Evolutionary conservation across 2,797 vertebrate genomes (phyloP).

Genomic region (Prunella strophiata): DNA sequence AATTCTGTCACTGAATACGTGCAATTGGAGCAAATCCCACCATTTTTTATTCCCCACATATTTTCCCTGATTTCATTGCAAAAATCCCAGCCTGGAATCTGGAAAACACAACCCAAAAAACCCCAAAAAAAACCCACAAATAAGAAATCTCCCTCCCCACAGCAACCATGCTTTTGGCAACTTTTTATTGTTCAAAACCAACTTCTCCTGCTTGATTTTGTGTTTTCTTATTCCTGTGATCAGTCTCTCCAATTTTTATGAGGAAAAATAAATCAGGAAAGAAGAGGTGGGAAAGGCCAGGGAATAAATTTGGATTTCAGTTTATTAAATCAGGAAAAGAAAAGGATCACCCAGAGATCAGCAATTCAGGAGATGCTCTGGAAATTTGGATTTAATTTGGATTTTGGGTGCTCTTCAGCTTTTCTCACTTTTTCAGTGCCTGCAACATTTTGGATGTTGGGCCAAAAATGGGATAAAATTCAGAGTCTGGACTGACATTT

Average conservation of each 20-base stretch:
- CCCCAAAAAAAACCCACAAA: not conserved
- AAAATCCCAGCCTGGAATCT: not conserved
- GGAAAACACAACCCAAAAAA: not conserved
- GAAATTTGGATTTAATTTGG: not conserved
- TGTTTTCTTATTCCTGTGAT: not conserved
- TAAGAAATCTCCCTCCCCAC: rapidly evolving
- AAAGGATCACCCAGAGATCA: too few species aligned
- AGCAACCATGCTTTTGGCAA: not conserved
- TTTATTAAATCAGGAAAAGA: not conserved
- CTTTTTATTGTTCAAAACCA: not conserved
- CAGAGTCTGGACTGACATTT: too few species aligned
- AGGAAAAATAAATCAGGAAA: too few species aligned
- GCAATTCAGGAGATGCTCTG: too few species aligned
- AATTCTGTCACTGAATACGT: not conserved
- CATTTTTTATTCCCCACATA: not conserved
- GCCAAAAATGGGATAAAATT: too few species aligned
- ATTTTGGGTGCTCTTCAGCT: not conserved
- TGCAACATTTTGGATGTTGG: too few species aligned
- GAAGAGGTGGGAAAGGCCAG: not conserved
- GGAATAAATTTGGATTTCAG: not conserved
- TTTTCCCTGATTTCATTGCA: not conserved
- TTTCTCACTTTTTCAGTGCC: too few species aligned
- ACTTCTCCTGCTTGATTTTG: not conserved
- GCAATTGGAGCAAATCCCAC: not conserved
- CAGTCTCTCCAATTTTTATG: too few species aligned